These are phyloP conservation scores for Alfaro cultratus DNA, from an alignment of 2,797 vertebrate genomes.

Conservation along the genomic window DNA sequence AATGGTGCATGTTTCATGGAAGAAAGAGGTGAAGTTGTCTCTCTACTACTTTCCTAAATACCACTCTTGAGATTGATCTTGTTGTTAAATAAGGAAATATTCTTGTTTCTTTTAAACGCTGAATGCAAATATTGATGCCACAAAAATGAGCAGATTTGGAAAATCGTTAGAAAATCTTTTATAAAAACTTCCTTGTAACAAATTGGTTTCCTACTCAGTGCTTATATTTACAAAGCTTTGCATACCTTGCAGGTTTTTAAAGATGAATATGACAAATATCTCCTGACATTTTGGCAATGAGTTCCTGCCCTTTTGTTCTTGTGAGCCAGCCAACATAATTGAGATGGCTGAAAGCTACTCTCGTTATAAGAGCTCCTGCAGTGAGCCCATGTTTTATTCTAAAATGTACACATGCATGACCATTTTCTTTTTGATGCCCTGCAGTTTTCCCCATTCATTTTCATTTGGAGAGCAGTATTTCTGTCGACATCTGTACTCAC, in stretches of 20 bases:
- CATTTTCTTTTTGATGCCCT: conserved; percentile 10
- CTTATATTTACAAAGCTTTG: background rate
- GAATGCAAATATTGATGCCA: background rate
- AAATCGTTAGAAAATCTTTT: background rate
- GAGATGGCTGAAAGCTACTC: conserved; percentile 21
- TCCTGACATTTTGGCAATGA: conserved; percentile 34
- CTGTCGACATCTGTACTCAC: background rate
- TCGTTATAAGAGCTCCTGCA: conserved; percentile 30
- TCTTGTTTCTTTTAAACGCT: background rate
- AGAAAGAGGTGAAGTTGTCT: background rate
- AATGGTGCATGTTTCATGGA: background rate
- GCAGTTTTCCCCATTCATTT: background rate
- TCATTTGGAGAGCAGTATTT: conserved; percentile 9
- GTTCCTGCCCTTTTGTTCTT: conserved; percentile 34
- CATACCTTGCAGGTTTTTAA: conserved; percentile 16
- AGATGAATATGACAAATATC: conserved; percentile 22
- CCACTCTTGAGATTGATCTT: background rate
- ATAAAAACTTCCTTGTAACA: background rate
- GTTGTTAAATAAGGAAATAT: background rate
- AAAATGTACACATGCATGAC: background rate
- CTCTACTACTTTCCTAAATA: background rate
- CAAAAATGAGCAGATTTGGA: background rate
- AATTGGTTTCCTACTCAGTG: conserved; percentile 5
- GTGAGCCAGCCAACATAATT: conserved; percentile 31
- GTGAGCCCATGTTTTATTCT: conserved; percentile 10